A percentile compares a stretch with the other conserved stretches of the same genome.
Evolutionary conservation across 1,140 invertebrate genomes (phyloP).

Genomic region (Branchinecta lindahli): DNA sequence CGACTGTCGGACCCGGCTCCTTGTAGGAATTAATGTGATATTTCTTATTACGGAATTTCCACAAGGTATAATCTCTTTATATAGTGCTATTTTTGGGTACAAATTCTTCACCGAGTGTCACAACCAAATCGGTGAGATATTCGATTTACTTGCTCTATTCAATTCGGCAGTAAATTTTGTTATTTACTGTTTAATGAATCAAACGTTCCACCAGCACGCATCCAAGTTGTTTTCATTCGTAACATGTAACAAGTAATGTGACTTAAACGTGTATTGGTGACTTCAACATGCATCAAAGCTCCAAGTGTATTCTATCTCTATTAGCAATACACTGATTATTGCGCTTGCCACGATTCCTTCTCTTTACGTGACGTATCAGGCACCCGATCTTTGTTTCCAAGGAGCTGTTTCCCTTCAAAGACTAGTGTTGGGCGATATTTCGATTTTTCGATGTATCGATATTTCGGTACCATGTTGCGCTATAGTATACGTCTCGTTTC

Average conservation of each 20-base stretch:
- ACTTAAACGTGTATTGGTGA: no score
- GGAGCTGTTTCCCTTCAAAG: no score
- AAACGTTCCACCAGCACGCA: not conserved
- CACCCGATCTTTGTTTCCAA: no score
- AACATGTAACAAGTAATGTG: not conserved
- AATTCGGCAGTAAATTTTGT: constrained; percentile 1
- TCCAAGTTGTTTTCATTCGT: not conserved
- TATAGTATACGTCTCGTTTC: no score
- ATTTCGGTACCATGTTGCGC: no score
- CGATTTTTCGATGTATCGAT: no score
- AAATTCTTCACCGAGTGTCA: not conserved
- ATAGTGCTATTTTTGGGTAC: constrained; percentile 3
- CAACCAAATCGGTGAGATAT: not conserved
- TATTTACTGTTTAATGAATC: not conserved
- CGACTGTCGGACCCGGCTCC: not conserved
- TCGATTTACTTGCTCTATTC: not conserved
- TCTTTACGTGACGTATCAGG: no score
- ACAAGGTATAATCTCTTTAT: not conserved
- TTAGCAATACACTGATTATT: no score
- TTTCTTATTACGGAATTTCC: constrained; percentile 1
- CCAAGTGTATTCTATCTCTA: no score
- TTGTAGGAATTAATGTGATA: not conserved
- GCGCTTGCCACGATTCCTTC: no score
- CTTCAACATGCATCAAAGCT: no score
- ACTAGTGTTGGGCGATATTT: no score